Base-by-base conservation (phyloP, 2,888 invertebrate species). In the Drosophila borealis region DNA sequence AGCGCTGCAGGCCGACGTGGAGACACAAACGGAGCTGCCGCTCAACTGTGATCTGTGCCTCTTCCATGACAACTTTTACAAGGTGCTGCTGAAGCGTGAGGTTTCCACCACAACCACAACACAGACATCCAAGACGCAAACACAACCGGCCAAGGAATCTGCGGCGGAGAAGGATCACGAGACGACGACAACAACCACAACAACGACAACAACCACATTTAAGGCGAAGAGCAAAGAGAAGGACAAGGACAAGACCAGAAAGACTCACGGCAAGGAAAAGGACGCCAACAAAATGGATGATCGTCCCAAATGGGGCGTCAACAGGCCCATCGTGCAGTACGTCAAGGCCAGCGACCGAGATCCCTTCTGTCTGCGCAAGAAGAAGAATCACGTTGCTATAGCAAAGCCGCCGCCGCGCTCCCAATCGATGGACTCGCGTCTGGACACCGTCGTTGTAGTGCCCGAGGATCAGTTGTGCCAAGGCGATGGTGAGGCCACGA, bases 291-390 rank as follows among this genome's bases (percentile, higher is more conserved):
- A 91, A 84, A 93, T 95, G 82, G 94, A 94, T 89, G 94, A 94
- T 91, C 93, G 96, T 63, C 95, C 95, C 11, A 94, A 96, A 92
- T 95, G 96, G 96, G 95, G 95, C 44, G 96, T 95, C 2, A 96
- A 96, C 82, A 93, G 95, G 74, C 97, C 97, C 5, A 95, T 95
- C 25, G 96, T 96, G 10, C 95, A 96, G 83, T 97, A 97, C 89
- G 94, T 97, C 67, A 97, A 97, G 89, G 97, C 97, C 92, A 97
- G 97, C 88, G 97, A 97, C 91, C 96, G 97, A 87, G 97, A 97
- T 93, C 96, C 96, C 0, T 95, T 96, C 90, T 97, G 96, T 84
- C 74, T 92, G 69, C 88, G 92, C 14, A 94, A 95, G 69, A 95
- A 95, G 91, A 94, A 95, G 89, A 88, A 81, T 61, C 77, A 88